Conservation (phyloP, 2,888 invertebrate genomes). For the Piscicola geometra region DNA sequence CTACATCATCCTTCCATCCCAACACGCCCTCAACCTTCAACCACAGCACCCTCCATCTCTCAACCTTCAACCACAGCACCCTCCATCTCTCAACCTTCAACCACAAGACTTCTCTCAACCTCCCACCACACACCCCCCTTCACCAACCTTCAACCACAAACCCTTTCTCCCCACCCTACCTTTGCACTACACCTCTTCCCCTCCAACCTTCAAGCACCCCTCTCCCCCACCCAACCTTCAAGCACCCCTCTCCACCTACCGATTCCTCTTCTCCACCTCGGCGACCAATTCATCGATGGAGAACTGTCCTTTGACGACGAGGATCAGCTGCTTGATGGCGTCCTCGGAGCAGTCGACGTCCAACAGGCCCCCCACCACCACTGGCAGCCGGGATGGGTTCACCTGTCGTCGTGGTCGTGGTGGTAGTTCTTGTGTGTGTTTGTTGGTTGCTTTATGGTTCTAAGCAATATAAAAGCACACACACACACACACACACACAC, state of each 20-base stretch:
- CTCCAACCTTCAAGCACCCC: too few relatives aligned
- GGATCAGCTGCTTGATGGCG: slow-evolving; percentile 94
- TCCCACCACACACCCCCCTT: too few relatives aligned
- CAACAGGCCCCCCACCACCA: slow-evolving; percentile 91
- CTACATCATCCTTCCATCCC: too few relatives aligned
- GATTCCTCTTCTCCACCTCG: slow-evolving; percentile 65
- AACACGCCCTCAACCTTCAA: too few relatives aligned
- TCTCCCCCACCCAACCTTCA: too few relatives aligned
- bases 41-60: too few relatives aligned
- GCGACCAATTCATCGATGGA: slow-evolving; percentile 97
- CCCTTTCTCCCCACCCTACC: background rate
- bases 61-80: too few relatives aligned
- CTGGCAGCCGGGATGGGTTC: slow-evolving; percentile 93
- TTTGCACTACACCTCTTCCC: slow-evolving; percentile 61
- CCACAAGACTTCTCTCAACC: slow-evolving; percentile 46
- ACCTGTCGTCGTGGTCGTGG: too few relatives aligned
- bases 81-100: too few relatives aligned
- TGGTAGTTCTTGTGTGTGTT: too few relatives aligned
- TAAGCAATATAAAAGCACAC: background rate
- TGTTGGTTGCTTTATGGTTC: background rate
- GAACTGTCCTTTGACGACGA: slow-evolving; percentile 89
- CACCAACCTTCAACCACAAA: too few relatives aligned
- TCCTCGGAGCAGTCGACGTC: slow-evolving; percentile 99
- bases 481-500: background rate
- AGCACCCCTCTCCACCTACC: slow-evolving; percentile 47